Evolutionary conservation across 1,140 invertebrate genomes (phyloP).

Genomic region (Aphidius ervi): DNA sequence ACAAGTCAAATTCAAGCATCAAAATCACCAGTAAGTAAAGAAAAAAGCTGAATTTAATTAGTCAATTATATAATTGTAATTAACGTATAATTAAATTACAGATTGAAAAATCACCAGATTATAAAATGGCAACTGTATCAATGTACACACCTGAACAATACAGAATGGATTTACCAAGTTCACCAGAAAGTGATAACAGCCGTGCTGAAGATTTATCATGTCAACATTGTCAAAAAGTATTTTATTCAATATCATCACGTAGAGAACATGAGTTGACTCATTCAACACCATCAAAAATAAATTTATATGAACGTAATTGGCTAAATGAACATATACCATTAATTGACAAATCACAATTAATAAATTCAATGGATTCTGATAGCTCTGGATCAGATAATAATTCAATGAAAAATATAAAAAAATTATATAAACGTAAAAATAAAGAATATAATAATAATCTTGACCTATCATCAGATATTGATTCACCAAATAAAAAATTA

Average conservation of each 20-base stretch:
- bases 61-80: not conserved
- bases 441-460: too few relatives aligned
- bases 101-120: too few relatives aligned
- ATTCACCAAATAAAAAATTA: too few relatives aligned
- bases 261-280: conserved; percentile 74
- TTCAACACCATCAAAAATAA: too few relatives aligned
- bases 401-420: too few relatives aligned
- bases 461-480: too few relatives aligned
- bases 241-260: conserved; percentile 74
- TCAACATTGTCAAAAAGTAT: conserved; percentile 51
- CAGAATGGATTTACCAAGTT: not conserved
- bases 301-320: conserved; percentile 32
- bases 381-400: too few relatives aligned
- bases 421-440: too few relatives aligned
- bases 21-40: conserved; percentile 35
- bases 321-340: conserved; percentile 75
- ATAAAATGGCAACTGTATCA: too few relatives aligned
- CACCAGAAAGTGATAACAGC: too few relatives aligned
- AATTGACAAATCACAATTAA: conserved; percentile 72
- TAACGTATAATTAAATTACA: too few relatives aligned
- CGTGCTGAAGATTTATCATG: conserved; percentile 39
- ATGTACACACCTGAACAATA: not conserved
- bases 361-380: too few relatives aligned
- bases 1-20: conserved; percentile 37
- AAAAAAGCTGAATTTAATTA: not conserved